Conservation (phyloP, 2,113 vertebrate genomes). For the Hemibagrus wyckioides region DNA sequence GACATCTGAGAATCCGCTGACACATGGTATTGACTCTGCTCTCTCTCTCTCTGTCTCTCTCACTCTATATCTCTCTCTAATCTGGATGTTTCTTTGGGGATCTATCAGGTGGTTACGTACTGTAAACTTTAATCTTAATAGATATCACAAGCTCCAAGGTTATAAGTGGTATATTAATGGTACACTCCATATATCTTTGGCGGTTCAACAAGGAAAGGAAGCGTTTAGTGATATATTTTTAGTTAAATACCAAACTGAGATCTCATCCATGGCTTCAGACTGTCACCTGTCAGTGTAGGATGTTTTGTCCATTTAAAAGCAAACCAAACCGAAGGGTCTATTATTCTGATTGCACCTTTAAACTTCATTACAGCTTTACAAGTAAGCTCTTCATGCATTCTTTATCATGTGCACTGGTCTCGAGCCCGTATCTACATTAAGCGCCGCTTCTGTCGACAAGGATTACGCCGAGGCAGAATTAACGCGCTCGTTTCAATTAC, state of each 20-base stretch:
- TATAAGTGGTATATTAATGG: not conserved
- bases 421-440: not conserved
- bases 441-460: not conserved
- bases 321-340: not conserved
- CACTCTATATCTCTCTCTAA: not conserved
- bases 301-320: not conserved
- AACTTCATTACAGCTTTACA: not conserved
- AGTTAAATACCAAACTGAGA: not conserved
- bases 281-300: not conserved
- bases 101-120: not conserved
- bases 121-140: not conserved
- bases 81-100: not conserved
- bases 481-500: not conserved
- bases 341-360: not conserved
- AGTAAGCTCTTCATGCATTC: conserved; percentile 1
- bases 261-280: not conserved
- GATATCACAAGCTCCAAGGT: not conserved
- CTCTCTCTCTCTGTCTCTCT: not conserved
- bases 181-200: not conserved
- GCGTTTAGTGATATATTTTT: not conserved
- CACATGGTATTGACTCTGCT: not conserved
- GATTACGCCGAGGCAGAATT: not conserved
- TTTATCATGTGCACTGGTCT: not conserved
- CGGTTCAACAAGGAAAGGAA: not conserved
- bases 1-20: not conserved